These are phyloP conservation scores for Oophaga pumilio DNA, from an alignment of 2,113 vertebrate species.

Conservation along the genomic window DNA sequence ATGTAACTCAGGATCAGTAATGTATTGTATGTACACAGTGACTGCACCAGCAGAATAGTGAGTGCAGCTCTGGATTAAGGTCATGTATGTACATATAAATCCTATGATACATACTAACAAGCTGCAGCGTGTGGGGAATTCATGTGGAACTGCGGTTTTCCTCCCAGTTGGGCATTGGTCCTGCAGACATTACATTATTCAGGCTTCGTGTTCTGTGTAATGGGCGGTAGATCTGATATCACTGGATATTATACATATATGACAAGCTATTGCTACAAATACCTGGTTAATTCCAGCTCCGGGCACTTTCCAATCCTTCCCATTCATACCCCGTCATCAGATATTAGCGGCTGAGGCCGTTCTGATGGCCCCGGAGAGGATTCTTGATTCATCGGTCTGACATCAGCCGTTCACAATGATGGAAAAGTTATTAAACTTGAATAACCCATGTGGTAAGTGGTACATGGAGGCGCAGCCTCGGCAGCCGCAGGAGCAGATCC, in stretches of 20 bases:
- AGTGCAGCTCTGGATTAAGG: too few relatives aligned
- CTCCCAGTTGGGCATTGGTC: not conserved
- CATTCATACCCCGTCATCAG: not conserved
- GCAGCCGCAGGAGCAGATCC: not conserved
- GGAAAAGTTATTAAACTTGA: constrained; percentile 23
- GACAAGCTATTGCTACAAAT: not conserved
- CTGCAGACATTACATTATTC: not conserved
- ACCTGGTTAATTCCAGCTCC: not conserved
- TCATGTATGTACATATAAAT: too few relatives aligned
- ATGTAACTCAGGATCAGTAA: too few relatives aligned
- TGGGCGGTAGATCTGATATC: not conserved
- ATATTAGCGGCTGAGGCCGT: not conserved
- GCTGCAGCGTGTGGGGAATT: not conserved
- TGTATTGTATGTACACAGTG: too few relatives aligned
- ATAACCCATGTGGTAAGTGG: not conserved
- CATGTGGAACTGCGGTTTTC: not conserved
- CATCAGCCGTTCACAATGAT: not conserved
- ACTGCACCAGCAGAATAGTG: too few relatives aligned
- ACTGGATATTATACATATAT: not conserved
- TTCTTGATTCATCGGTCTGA: constrained; percentile 13
- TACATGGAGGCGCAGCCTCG: not conserved
- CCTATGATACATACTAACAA: not conserved
- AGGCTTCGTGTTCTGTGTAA: not conserved
- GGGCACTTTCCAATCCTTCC: not conserved
- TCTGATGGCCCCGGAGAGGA: not conserved